These are phyloP conservation scores for Melinaea marsaeus DNA, from an alignment of 2,888 invertebrate species.

Conservation along the genomic window DNA sequence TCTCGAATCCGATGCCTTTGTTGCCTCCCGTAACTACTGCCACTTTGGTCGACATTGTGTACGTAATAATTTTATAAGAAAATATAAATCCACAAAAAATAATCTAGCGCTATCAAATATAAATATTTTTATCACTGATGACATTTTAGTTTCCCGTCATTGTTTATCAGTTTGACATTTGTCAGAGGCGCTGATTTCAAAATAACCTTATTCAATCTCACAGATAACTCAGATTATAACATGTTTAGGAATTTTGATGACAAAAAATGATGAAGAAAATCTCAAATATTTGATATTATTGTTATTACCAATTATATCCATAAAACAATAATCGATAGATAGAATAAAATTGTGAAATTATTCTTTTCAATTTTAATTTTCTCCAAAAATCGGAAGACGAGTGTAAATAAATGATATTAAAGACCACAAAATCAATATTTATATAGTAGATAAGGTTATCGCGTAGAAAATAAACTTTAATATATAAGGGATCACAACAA, in stretches of 20 bases:
- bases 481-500: no score
- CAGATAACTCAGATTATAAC: not conserved
- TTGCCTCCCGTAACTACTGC: conserved; percentile 71
- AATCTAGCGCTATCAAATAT: conserved; percentile 55
- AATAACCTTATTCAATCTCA: not conserved
- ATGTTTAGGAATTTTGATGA: not conserved
- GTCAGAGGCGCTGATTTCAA: not conserved
- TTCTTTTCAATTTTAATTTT: not conserved
- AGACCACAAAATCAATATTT: no score
- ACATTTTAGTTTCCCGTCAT: conserved; percentile 33
- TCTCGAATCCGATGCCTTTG: conserved; percentile 71
- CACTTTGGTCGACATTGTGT: conserved; percentile 75
- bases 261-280: not conserved
- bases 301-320: not conserved
- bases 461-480: no score
- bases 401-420: no score
- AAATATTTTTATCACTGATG: conserved; percentile 38
- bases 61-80: conserved; percentile 53
- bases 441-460: no score
- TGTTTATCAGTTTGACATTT: conserved; percentile 8
- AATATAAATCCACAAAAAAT: conserved; percentile 48
- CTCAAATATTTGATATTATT: not conserved
- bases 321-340: not conserved
- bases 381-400: not conserved
- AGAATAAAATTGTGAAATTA: not conserved